Conservation (phyloP, 2,113 vertebrate species). For the Cricetomys ansorgei region DNA sequence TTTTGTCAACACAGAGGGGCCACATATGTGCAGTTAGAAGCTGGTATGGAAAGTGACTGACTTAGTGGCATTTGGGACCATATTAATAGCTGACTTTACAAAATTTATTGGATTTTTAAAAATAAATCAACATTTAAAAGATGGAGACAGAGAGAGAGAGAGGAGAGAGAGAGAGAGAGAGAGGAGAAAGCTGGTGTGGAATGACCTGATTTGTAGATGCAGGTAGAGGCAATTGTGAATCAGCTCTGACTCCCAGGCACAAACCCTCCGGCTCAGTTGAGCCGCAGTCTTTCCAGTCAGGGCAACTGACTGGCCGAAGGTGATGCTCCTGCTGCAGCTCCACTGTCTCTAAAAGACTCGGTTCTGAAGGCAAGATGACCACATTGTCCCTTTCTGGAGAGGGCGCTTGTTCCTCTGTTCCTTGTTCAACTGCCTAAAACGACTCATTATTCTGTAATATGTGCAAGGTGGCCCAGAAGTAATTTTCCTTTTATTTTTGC, state of each 20-base stretch:
- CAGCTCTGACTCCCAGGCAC: not conserved
- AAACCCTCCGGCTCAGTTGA: not conserved
- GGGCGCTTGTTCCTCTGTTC: slow-evolving; percentile 12
- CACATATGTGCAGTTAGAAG: not conserved
- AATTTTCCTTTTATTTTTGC: slow-evolving; percentile 78
- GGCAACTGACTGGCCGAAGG: not conserved
- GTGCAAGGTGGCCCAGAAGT: slow-evolving; percentile 69
- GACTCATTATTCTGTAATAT: slow-evolving; percentile 61
- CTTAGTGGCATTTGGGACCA: not conserved
- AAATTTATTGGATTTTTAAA: not conserved
- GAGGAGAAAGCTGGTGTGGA: not conserved
- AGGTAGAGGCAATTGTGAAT: not conserved
- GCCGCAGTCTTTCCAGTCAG: fast-evolving
- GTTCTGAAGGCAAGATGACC: not conserved
- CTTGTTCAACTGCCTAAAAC: slow-evolving; percentile 44
- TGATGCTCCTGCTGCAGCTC: not conserved
- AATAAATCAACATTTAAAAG: not conserved
- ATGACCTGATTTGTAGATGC: not conserved
- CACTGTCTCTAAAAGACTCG: slow-evolving; percentile 30
- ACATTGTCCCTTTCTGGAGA: slow-evolving; percentile 41
- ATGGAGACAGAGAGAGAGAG: not conserved
- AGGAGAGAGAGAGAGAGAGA: not conserved
- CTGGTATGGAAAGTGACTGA: not conserved
- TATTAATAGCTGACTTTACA: not conserved
- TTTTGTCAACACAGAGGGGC: not conserved